Evolutionary conservation across 2,888 invertebrate species (phyloP).

Genomic region (Morpho helenor): DNA sequence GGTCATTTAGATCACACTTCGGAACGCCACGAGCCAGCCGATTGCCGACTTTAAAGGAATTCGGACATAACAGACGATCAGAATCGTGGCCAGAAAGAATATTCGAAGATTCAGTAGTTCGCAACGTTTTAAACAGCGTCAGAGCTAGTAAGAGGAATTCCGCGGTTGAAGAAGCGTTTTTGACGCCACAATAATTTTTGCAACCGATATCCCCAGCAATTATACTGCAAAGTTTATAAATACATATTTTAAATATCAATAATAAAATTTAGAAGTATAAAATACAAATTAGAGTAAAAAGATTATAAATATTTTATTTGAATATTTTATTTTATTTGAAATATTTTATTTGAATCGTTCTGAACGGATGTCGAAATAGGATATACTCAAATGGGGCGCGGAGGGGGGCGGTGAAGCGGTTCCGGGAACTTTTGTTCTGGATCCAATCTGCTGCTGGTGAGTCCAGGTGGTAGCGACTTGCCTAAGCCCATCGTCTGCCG

Average conservation of each 20-base stretch:
- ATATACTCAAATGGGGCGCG: too few relatives aligned
- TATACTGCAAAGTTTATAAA: not conserved
- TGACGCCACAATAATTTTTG: slow-evolving; percentile 55
- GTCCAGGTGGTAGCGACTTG: too few relatives aligned
- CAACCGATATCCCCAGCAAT: not conserved
- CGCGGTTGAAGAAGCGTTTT: slow-evolving; percentile 56
- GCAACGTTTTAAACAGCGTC: slow-evolving; percentile 58
- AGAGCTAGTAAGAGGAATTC: slow-evolving; percentile 54
- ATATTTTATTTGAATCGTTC: too few relatives aligned
- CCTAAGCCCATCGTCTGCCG: too few relatives aligned
- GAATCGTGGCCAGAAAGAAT: slow-evolving; percentile 70
- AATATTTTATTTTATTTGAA: too few relatives aligned
- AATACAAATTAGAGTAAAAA: not conserved
- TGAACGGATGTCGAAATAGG: too few relatives aligned
- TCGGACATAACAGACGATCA: slow-evolving; percentile 42
- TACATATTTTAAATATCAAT: not conserved
- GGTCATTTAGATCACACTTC: slow-evolving; percentile 55
- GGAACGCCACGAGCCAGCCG: slow-evolving; percentile 58
- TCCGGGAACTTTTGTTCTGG: too few relatives aligned
- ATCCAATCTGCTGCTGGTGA: too few relatives aligned
- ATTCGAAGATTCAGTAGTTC: slow-evolving; percentile 62
- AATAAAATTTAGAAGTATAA: not conserved
- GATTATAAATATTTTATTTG: too few relatives aligned
- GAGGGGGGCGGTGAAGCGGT: too few relatives aligned
- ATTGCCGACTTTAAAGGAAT: slow-evolving; percentile 45